Percentiles rank a stretch among this genome's conserved stretches.
Evolutionary conservation across 2,888 invertebrate genomes (phyloP).

Genomic region (Chelonus formosanus): DNA sequence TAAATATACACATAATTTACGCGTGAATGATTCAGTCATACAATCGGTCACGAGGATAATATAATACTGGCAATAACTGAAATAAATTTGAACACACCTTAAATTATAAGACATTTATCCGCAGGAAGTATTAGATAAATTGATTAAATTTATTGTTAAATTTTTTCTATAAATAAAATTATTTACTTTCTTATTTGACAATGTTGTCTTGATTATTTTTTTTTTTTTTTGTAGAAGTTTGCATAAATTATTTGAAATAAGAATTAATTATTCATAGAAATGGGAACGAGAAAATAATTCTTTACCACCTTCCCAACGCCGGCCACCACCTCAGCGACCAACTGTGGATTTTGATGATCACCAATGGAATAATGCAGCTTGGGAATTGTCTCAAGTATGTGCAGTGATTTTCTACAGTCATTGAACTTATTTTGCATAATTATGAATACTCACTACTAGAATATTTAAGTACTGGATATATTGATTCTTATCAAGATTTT

Average conservation of each 20-base stretch:
- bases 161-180: neutral
- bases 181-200: neutral
- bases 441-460: slow-evolving; percentile 27
- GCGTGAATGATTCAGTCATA: too few relatives aligned
- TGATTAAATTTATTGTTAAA: too few relatives aligned
- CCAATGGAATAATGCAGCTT: slow-evolving; percentile 68
- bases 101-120: too few relatives aligned
- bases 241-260: neutral
- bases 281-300: slow-evolving; percentile 72
- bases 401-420: too few relatives aligned
- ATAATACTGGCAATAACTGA: too few relatives aligned
- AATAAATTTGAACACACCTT: too few relatives aligned
- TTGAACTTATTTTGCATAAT: slow-evolving; percentile 26
- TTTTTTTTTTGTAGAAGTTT: too few relatives aligned
- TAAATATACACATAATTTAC: too few relatives aligned
- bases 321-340: slow-evolving; percentile 69
- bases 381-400: slow-evolving; percentile 68
- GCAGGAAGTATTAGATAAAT: too few relatives aligned
- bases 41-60: too few relatives aligned
- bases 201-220: too few relatives aligned
- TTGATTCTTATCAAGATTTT: slow-evolving; percentile 13
- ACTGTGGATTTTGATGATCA: slow-evolving; percentile 60
- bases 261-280: slow-evolving; percentile 63
- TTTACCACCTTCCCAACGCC: slow-evolving; percentile 67
- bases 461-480: neutral